phyloP scores from a whole-genome alignment of 2,888 invertebrate species.

The Dolomedes plantarius region DNA sequence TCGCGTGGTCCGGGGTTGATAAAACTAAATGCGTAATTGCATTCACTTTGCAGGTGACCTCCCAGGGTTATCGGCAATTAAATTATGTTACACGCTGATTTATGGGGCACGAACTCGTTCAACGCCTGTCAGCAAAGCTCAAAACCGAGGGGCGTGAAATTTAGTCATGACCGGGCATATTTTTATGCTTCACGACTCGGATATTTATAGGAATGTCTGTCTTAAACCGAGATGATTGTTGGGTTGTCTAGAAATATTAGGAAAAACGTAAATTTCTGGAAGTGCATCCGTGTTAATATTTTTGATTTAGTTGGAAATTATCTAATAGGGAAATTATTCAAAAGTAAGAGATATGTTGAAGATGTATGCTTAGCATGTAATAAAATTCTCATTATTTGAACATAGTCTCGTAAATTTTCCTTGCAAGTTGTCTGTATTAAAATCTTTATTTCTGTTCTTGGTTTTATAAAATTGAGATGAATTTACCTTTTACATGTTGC shows the following conservation, averaged over 20 bases:
- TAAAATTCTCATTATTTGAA: no score
- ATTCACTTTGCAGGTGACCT: slow-evolving; percentile 51
- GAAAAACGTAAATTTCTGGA: background rate
- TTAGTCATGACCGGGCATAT: slow-evolving; percentile 19
- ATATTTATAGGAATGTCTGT: background rate
- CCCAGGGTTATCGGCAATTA: slow-evolving; percentile 60
- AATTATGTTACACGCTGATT: slow-evolving; percentile 61
- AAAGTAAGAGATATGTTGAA: no score
- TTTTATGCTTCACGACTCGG: background rate
- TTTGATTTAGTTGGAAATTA: no score
- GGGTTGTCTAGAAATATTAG: background rate
- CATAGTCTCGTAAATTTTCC: no score
- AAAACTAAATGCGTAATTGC: slow-evolving; percentile 56
- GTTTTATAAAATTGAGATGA: no score
- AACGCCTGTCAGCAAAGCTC: slow-evolving; percentile 32
- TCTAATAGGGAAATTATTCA: no score
- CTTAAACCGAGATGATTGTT: background rate
- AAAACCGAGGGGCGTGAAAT: slow-evolving; percentile 51
- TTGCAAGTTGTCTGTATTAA: no score
- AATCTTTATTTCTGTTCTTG: no score
- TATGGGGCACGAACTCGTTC: slow-evolving; percentile 56
- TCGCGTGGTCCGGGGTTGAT: slow-evolving; percentile 59
- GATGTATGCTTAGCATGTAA: no score
- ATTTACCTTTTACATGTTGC: no score
- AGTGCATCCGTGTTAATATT: background rate